Conservation (phyloP, 2,113 vertebrate species). For the Notechis scutatus region DNA sequence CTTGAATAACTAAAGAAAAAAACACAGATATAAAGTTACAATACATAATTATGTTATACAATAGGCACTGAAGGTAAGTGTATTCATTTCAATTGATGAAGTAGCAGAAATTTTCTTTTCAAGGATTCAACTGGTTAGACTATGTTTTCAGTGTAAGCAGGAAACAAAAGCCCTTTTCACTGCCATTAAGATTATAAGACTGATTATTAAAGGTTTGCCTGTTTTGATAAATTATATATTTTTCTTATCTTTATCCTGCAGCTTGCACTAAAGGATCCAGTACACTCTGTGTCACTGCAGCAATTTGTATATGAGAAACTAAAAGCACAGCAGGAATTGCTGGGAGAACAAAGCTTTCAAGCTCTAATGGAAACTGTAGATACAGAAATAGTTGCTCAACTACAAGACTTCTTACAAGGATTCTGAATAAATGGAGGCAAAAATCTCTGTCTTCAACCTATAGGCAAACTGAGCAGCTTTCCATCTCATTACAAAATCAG, state of each 20-base stretch:
- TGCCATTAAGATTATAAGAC: conserved; percentile 9
- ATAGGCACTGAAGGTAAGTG: not conserved
- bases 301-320: conserved; percentile 95
- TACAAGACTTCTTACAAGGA: conserved; percentile 91
- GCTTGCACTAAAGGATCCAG: conserved; percentile 92
- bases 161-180: conserved; percentile 13
- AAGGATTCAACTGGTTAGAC: not conserved
- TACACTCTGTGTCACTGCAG: conserved; percentile 91
- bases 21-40: not conserved
- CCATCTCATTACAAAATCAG: conserved; percentile 29
- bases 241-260: conserved; percentile 61
- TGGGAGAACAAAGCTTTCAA: conserved; percentile 88
- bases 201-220: not conserved
- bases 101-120: conserved; percentile 11
- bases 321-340: conserved; percentile 87
- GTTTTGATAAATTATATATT: conserved; percentile 25
- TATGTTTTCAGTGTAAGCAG: not conserved
- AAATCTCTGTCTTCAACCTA: not conserved
- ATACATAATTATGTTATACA: not conserved
- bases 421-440: conserved; percentile 68
- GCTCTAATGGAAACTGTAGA: conserved; percentile 96
- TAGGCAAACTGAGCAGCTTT: conserved; percentile 8
- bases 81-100: conserved; percentile 14
- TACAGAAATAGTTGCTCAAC: conserved; percentile 89
- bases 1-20: not conserved